Evolutionary conservation across 2,888 invertebrate genomes (phyloP), one percentile per base, ranked within the genome.

Genomic region (Drosophila demipolita): DNA sequence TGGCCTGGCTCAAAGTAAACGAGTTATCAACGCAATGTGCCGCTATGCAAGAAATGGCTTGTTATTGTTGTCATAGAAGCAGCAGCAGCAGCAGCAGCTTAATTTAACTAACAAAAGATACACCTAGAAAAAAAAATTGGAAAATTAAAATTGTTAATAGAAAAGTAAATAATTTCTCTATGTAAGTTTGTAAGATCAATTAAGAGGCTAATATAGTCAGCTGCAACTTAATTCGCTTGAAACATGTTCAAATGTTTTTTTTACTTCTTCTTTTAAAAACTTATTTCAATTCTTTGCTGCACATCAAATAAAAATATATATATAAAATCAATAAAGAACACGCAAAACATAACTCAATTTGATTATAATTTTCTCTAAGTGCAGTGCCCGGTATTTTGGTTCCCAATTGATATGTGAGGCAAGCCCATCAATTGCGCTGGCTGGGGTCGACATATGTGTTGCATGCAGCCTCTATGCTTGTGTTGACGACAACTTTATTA

Each of bases 401-500:
- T 20, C 49, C 42, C 78, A 75, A 73, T 76, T 76, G 57, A 69
- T 73, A 64, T 73, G 63, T 58, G 59, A 59, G 76, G 68, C 78
- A 84, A 83, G 73, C 86, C 77, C 82, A 83, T 78, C 78, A 78
- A 71, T 69, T 80, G 78, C 59, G 53, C 54, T 48, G 71, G 64
- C 54, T 54, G 58, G 62, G 54, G n/a, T 65, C 40, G 49, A 35
- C 53, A 55, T 15, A 70, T 71, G 63, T 36, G 26, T 15, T 59
- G 52, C 52, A 62, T 45, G 42, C 72, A 49, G 63, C 57, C 45
- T 50, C 59, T 52, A 57, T 54, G 23, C 23, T 15, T 3, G 29
- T 26, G 35, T 59, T 45, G 68, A 61, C 69, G 72, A 85, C 87
- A 83, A 83, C 77, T 84, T 86, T 82, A 80, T 90, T 90, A 90